These are phyloP conservation scores for Drosophila mulleri DNA, from an alignment of 2,888 invertebrate genomes.

Conservation along the genomic window DNA sequence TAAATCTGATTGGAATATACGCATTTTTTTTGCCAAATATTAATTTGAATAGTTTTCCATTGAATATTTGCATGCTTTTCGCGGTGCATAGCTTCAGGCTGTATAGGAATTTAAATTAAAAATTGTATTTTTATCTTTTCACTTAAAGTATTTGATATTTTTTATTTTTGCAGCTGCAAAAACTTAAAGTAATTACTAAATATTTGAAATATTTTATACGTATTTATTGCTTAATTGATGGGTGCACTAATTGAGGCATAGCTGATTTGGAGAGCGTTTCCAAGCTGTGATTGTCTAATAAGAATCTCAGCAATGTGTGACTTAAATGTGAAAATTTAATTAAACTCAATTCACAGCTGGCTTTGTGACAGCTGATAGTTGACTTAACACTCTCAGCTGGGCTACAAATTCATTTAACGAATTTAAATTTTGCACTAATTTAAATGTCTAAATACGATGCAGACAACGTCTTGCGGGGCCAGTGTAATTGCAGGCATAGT, in stretches of 20 bases:
- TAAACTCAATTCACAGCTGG: background rate
- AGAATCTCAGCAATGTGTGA: background rate
- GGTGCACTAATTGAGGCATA: background rate
- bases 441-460: background rate
- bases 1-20: background rate
- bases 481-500: slow-evolving; percentile 12
- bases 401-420: background rate
- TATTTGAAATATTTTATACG: background rate
- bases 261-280: background rate
- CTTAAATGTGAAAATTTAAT: background rate
- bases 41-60: background rate
- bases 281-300: background rate
- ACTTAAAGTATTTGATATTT: background rate
- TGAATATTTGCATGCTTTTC: background rate
- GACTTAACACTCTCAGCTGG: background rate
- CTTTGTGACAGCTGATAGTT: too few relatives aligned
- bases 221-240: background rate
- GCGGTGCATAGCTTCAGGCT: background rate
- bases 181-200: background rate
- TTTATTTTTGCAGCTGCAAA: too few relatives aligned
- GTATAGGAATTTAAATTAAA: background rate
- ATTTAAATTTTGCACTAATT: background rate
- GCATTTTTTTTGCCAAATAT: background rate
- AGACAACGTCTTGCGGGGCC: slow-evolving; percentile 1
- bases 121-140: background rate